These are phyloP conservation scores for Melanerpes aurifrons DNA, from an alignment of 2,113 vertebrate genomes.

Conservation along the genomic window DNA sequence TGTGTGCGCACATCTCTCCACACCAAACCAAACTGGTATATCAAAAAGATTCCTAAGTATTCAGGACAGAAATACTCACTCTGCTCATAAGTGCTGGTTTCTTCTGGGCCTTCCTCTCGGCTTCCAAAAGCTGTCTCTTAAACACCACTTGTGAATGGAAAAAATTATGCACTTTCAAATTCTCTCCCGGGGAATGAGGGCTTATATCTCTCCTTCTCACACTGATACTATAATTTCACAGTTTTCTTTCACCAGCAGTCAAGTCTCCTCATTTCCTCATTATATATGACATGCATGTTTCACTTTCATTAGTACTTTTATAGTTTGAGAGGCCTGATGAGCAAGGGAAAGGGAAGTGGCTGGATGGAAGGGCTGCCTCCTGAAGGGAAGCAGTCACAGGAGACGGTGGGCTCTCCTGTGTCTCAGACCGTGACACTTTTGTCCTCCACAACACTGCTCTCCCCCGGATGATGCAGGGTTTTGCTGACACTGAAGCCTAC, in stretches of 20 bases:
- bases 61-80: neutral
- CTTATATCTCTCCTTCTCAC: conserved; percentile 36
- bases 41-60: neutral
- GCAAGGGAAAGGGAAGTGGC: neutral
- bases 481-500: neutral
- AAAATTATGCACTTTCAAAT: conserved; percentile 40
- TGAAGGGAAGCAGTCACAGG: neutral
- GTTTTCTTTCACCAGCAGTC: neutral
- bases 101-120: neutral
- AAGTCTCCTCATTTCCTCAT: neutral
- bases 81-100: neutral
- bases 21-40: neutral
- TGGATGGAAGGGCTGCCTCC: neutral
- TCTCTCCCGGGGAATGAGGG: conserved; percentile 18
- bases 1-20: neutral
- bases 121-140: neutral
- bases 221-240: conserved; percentile 49
- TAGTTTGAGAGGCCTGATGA: neutral
- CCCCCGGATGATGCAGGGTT: neutral
- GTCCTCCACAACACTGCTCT: neutral
- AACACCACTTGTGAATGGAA: neutral
- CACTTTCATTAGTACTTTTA: conserved; percentile 28
- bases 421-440: neutral
- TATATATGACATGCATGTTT: neutral
- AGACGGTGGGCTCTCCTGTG: rapidly evolving